Evolutionary conservation across 2,888 invertebrate species (phyloP), one percentile per base, ranked within the genome.

Genomic region (Dynastes tityus): DNA sequence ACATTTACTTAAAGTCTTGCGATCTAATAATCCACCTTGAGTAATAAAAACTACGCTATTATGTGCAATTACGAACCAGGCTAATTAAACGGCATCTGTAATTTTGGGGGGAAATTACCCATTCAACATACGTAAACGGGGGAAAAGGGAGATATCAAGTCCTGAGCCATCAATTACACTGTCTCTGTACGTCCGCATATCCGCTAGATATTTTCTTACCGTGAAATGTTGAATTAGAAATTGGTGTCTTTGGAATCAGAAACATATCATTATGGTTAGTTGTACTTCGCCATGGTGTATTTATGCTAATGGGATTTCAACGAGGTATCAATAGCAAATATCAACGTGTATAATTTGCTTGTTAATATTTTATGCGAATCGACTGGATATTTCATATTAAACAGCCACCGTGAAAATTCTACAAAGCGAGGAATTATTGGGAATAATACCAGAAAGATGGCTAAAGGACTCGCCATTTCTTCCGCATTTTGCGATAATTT

Each of bases 1-100:
- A 65, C 13, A 65, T 65, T 71, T 55, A 71, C 55, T 55, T 71
- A 71, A 55, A 29, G n/a, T 55, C 27, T 55, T 16, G 71, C 53
- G 32, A 55, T 71, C 40, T 71, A 71, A 71, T 37, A 71, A 71
- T 71, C 55, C 71, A 71, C 37, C 55, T 29, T n/a, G 71, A 55
- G 55, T 55, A 71, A 71, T 71, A 55, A 71, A 71, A 55, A 55
- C 71, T 13, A 29, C 29, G 71, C 49, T 55, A 71, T 71, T 55
- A 71, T 37, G 29, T 53, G 22, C 53, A 71, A 53, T 71, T 71
- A 71, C 11, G 9, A 55, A 32, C 55, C n/a, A 37, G 6, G 55
- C 55, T 71, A 71, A 71, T 71, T 71, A 71, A 71, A 71, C 55
- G n/a, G 55, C 55, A 71, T 71, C 55, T 71, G 71, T 71, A 71